Conservation (phyloP, 2,888 invertebrate genomes). For the Caenorhabditis doughertyi region DNA sequence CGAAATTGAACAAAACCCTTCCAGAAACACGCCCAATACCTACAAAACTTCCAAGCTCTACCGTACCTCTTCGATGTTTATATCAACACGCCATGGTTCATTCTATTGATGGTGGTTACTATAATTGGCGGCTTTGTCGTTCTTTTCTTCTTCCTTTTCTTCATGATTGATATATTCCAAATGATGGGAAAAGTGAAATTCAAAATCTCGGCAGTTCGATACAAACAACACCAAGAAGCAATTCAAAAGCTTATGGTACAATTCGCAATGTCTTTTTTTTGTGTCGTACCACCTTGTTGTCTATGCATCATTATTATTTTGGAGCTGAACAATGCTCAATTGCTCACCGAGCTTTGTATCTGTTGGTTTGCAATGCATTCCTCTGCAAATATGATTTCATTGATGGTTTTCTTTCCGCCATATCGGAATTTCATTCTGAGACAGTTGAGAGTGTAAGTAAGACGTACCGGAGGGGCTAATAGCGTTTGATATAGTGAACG, state of each 20-base stretch:
- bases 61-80: constrained; percentile 8
- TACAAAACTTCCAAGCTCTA: not conserved
- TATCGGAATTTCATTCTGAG: not conserved
- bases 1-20: not conserved
- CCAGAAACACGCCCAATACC: not conserved
- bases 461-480: too few relatives aligned
- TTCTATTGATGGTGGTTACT: not conserved
- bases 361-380: not conserved
- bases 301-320: not conserved
- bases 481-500: too few relatives aligned
- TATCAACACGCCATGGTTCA: not conserved
- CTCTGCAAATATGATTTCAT: not conserved
- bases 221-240: constrained; percentile 2
- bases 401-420: constrained; percentile 7
- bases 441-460: not conserved
- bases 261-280: not conserved
- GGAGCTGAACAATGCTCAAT: not conserved
- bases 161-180: not conserved
- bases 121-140: not conserved
- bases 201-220: not conserved
- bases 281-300: not conserved
- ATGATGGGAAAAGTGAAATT: not conserved
- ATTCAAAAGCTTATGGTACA: constrained; percentile 23
- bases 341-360: not conserved
- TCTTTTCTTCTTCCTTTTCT: not conserved